These are phyloP conservation scores for Pseudomyrmex cubaensis DNA, from an alignment of 1,140 invertebrate genomes.

Conservation along the genomic window DNA sequence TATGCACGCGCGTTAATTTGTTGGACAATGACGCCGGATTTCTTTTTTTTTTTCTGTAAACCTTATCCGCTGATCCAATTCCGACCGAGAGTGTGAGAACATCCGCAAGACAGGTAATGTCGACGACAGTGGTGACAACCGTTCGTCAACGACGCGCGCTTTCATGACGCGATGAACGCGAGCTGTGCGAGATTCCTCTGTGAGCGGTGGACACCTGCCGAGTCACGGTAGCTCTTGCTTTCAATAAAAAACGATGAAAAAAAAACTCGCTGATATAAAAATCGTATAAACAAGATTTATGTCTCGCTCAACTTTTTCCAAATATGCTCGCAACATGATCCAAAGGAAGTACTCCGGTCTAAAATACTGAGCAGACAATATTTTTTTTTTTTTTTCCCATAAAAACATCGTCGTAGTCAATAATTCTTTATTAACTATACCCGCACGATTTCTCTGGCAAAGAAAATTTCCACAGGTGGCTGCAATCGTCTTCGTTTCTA, in stretches of 20 bases:
- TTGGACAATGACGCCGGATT: constrained; percentile 77
- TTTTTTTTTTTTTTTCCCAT: not conserved
- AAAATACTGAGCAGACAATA: not conserved
- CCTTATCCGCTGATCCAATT: constrained; percentile 71
- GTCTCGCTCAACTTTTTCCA: not conserved
- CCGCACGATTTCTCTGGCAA: not conserved
- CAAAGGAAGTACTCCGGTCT: constrained; percentile 11
- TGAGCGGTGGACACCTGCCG: not conserved
- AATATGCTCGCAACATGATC: not conserved
- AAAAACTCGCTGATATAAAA: constrained; percentile 16
- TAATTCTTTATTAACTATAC: not conserved
- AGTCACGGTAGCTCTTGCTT: constrained; percentile 21
- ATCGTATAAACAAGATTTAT: not conserved
- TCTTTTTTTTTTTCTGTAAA: constrained; percentile 69
- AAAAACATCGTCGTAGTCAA: too few species aligned
- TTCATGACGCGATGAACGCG: not conserved
- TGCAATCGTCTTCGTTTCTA: constrained; percentile 19
- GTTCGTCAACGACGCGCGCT: constrained; percentile 45
- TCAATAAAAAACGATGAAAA: constrained; percentile 27
- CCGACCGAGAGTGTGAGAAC: constrained; percentile 81
- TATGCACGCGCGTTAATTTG: constrained; percentile 72
- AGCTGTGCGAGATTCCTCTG: constrained; percentile 15
- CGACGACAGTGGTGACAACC: constrained; percentile 23
- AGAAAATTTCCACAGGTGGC: constrained; percentile 5
- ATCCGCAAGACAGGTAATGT: constrained; percentile 53